Evolutionary conservation across 1,140 invertebrate genomes (phyloP).

Genomic region (Theocolax elegans): DNA sequence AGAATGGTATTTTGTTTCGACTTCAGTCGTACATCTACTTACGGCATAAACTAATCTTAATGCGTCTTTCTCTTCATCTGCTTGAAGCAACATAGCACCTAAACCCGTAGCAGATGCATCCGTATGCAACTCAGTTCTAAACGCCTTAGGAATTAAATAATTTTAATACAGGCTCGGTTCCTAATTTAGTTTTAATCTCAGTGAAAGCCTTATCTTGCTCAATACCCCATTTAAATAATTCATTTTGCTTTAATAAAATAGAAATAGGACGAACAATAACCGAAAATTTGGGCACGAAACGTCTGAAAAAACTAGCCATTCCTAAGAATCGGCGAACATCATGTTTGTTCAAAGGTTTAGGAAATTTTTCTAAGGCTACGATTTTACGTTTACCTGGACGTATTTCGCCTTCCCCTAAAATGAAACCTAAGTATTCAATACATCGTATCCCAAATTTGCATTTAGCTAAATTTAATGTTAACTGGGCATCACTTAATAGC

Average conservation of each 20-base stretch:
- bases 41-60: constrained; percentile 42
- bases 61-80: constrained; percentile 26
- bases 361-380: constrained; percentile 51
- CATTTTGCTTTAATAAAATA: constrained; percentile 38
- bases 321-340: constrained; percentile 57
- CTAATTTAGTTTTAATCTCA: constrained; percentile 42
- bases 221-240: constrained; percentile 44
- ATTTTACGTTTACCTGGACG: constrained; percentile 51
- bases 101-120: constrained; percentile 50
- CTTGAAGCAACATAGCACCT: constrained; percentile 50
- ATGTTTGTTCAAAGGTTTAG: constrained; percentile 47
- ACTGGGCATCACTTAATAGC: constrained; percentile 37
- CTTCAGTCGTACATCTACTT: constrained; percentile 42
- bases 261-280: constrained; percentile 42
- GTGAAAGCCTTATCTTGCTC: constrained; percentile 44
- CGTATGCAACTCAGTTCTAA: constrained; percentile 51
- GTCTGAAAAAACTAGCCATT: constrained; percentile 47
- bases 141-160: constrained; percentile 53
- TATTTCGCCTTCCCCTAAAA: constrained; percentile 47
- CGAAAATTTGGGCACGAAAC: constrained; percentile 47
- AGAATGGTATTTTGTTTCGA: constrained; percentile 48
- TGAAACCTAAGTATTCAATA: constrained; percentile 51
- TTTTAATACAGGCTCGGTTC: constrained; percentile 50
- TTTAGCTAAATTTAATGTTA: constrained; percentile 54
- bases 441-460: constrained; percentile 50